Conservation (phyloP, 2,113 vertebrate species). For the Centrocercus urophasianus region DNA sequence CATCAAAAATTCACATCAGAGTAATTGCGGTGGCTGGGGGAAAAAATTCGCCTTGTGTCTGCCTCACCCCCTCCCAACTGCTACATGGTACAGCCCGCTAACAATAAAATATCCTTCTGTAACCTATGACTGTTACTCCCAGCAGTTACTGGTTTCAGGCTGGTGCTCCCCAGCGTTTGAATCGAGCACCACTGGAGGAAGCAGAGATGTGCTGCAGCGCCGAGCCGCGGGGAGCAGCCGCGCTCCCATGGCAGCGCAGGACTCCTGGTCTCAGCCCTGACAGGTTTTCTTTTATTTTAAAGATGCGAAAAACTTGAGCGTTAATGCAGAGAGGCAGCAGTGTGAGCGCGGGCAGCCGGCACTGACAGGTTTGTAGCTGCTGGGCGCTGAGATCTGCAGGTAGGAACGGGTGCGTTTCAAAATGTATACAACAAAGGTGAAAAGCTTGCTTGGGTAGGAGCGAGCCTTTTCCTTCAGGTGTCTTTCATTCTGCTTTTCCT, state of each 20-base stretch:
- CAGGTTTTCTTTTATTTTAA: conserved; percentile 34
- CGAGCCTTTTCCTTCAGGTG: background rate
- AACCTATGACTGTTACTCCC: conserved; percentile 92
- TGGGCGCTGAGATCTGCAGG: background rate
- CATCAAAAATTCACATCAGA: conserved; percentile 97
- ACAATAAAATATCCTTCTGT: conserved; percentile 98
- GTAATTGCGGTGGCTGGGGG: conserved; percentile 90
- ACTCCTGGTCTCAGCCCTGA: conserved; percentile 78
- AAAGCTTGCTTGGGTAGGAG: background rate
- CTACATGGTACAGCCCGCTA: conserved; percentile 93
- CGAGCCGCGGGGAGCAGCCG: conserved; percentile 56
- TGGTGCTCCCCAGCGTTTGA: conserved; percentile 77
- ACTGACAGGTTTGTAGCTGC: background rate
- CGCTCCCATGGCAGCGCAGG: conserved; percentile 78
- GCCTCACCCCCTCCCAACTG: conserved; percentile 74
- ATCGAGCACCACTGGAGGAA: conserved; percentile 43
- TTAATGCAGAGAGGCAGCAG: background rate
- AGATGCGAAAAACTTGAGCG: conserved; percentile 37
- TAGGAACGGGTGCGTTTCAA: background rate
- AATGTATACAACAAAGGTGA: background rate
- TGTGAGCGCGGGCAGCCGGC: background rate
- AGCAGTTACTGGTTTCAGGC: conserved; percentile 86
- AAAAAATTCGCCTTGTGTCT: conserved; percentile 76
- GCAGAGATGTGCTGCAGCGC: conserved; percentile 44
- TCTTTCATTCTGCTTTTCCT: background rate